Evolutionary conservation across 2,113 vertebrate genomes (phyloP).

Genomic region (Strigops habroptila): DNA sequence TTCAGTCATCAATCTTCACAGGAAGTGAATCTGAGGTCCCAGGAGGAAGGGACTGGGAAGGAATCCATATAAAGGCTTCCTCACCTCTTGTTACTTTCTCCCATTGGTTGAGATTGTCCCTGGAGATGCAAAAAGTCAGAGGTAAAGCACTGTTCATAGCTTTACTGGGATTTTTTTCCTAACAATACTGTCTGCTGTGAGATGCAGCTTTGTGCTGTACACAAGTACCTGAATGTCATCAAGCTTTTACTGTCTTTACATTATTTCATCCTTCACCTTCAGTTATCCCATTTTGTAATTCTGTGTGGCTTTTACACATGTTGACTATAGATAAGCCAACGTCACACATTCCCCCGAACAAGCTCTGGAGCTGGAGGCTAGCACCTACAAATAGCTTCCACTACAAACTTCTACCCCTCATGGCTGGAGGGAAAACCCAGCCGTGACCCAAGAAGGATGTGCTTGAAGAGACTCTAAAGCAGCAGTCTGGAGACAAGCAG

Average conservation of each 20-base stretch:
- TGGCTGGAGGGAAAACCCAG: background rate
- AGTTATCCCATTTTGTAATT: background rate
- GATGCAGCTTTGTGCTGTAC: background rate
- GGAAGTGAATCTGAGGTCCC: conserved; percentile 76
- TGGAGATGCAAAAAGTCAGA: conserved; percentile 42
- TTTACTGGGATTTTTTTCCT: background rate
- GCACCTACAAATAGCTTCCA: background rate
- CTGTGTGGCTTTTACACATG: background rate
- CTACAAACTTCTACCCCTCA: background rate
- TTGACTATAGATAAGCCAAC: background rate
- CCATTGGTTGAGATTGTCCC: conserved; percentile 94
- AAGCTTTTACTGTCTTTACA: background rate
- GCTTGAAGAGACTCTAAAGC: background rate
- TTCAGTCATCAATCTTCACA: conserved; percentile 87
- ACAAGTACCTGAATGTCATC: background rate
- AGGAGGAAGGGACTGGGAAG: conserved; percentile 39
- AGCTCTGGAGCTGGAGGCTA: background rate
- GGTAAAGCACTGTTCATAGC: background rate
- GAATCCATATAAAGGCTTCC: conserved; percentile 77
- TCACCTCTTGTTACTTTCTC: conserved; percentile 90
- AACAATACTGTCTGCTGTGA: background rate
- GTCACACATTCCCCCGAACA: background rate
- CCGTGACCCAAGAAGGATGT: background rate
- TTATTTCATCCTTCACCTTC: background rate
- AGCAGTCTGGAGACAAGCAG: background rate